These are phyloP conservation scores for Dendronephthya gigantea DNA, from an alignment of 64 coral and sea anemone species.

Conservation along the genomic window DNA sequence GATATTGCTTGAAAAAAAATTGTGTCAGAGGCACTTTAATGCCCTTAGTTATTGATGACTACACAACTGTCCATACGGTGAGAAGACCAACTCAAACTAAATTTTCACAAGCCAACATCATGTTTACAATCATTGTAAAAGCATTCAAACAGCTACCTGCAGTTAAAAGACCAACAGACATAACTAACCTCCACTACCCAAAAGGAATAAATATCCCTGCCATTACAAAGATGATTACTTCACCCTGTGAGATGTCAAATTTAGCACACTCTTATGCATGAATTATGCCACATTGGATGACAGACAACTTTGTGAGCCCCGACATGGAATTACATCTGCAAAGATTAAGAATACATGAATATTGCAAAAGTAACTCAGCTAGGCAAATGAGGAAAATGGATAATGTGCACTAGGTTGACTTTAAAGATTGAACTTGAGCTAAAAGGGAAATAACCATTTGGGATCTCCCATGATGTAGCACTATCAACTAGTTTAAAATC, in stretches of 20 bases:
- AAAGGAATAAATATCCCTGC: constrained; percentile 9
- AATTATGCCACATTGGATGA: constrained; percentile 51
- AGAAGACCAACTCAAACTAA: not conserved
- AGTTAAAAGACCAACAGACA: not conserved
- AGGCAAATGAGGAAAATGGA: constrained; percentile 30
- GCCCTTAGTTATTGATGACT: constrained; percentile 38
- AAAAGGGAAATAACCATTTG: constrained; percentile 47
- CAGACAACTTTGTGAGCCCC: constrained; percentile 39
- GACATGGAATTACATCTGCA: constrained; percentile 32
- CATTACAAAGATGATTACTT: constrained; percentile 4
- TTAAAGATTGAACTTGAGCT: constrained; percentile 31
- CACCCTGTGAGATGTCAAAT: constrained; percentile 21
- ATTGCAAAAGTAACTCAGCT: constrained; percentile 27
- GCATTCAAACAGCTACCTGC: constrained; percentile 28
- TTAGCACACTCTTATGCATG: constrained; percentile 33
- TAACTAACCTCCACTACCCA: not conserved
- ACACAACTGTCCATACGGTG: constrained; percentile 33
- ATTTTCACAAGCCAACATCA: not conserved
- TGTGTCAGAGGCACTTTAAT: too few species aligned
- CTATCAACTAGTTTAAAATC: constrained; percentile 21
- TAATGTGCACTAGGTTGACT: constrained; percentile 37
- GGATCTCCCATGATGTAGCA: constrained; percentile 37
- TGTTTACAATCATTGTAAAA: constrained; percentile 41
- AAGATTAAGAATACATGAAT: constrained; percentile 31
- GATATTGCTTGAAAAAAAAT: constrained; percentile 26